Base-by-base conservation (phyloP, 1,140 invertebrate species). In the Diorhabda carinulata region DNA sequence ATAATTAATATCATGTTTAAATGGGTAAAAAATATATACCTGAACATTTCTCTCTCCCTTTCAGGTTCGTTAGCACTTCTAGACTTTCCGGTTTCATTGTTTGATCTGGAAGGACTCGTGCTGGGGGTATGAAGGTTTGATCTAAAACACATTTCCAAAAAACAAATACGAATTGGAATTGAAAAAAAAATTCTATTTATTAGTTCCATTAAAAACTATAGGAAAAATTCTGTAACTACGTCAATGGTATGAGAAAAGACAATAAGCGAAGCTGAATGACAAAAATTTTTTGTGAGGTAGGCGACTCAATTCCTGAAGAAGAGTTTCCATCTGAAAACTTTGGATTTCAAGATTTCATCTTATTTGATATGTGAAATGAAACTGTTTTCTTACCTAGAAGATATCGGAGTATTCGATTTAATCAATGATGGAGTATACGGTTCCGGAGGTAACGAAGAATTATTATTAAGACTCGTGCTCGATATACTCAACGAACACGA, bases 11-110 rank as follows among this genome's bases (percentile, higher is more conserved):
- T 25, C 25, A 25, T 25, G 25, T 25, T 25, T 25, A 25, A 25
- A 25, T 25, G 1, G 25, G 25, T 1, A 25, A 25, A 0, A 25
- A 25, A 52, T 52, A 52, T 5, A 66, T 56, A 73, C 72, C 72
- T 73, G 73, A 86, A 86, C 76, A 86, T 84, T 73, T 86, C 82
- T 45, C 83, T 76, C 70, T 83, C 83, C 45, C 84, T 78, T 72
- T 85, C 84, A 2, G 83, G 82, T 75, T 86, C 84, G 64, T 80
- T 86, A 7, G 86, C 84, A 58, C 84, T 85, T 66, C 83, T 84
- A 5, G 84, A 83, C 76, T 83, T 81, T 5, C 74, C 68, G 63
- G 77, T 79, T 40, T 78, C 76, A 61, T 78, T 78, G 57, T 45
- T 68, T 6, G 74, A 75, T 45, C 69, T 76, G 58, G 72, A 70